Evolutionary conservation across 2,113 vertebrate genomes (phyloP).

Genomic region (Sisor rabdophorus): DNA sequence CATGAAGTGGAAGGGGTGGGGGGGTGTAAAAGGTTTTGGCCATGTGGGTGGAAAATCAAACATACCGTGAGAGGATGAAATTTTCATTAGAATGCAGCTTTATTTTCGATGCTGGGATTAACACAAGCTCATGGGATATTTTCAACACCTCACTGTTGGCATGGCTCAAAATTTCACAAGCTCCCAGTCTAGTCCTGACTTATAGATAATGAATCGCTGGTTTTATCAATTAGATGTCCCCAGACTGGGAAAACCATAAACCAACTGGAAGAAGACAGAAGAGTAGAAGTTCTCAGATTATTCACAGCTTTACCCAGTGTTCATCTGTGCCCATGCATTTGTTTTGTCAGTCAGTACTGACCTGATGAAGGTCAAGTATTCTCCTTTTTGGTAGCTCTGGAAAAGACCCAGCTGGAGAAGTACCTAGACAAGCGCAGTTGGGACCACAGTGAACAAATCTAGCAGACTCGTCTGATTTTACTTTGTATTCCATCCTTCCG

Average conservation of each 20-base stretch:
- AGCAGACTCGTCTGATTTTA: slow-evolving; percentile 67
- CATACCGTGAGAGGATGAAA: slow-evolving; percentile 25
- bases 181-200: slow-evolving; percentile 2
- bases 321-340: slow-evolving; percentile 11
- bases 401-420: slow-evolving; percentile 56
- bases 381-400: slow-evolving; percentile 56
- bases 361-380: slow-evolving; percentile 46
- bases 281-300: background rate
- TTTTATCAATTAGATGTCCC: slow-evolving; percentile 2
- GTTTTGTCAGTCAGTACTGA: slow-evolving; percentile 8
- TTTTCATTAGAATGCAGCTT: slow-evolving; percentile 24
- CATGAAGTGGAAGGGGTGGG: background rate
- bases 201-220: slow-evolving; percentile 1
- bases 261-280: background rate
- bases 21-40: slow-evolving; percentile 18
- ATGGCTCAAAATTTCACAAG: background rate
- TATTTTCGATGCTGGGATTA: slow-evolving; percentile 4
- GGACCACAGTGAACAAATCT: slow-evolving; percentile 67
- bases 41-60: slow-evolving; percentile 43
- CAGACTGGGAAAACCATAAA: background rate
- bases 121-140: background rate
- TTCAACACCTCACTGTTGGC: slow-evolving; percentile 13
- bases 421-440: slow-evolving; percentile 55
- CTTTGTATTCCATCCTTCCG: slow-evolving; percentile 55
- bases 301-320: background rate